Conservation (phyloP, 1,140 invertebrate genomes). For the Drosophila lacteicornis region DNA sequence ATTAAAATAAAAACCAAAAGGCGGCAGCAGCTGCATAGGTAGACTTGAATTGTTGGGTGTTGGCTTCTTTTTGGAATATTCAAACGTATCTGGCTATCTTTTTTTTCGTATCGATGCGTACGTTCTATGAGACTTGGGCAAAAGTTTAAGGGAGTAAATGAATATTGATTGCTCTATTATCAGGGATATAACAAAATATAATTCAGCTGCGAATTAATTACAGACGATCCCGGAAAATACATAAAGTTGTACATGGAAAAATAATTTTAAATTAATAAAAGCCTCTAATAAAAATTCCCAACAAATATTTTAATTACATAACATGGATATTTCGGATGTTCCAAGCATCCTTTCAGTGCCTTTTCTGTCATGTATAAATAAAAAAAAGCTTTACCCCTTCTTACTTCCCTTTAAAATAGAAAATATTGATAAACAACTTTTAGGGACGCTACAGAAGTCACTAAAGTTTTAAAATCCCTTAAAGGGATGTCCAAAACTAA, state of each 20-base stretch:
- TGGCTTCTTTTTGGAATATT: slow-evolving; percentile 50
- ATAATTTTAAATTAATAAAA: neutral
- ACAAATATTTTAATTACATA: no score
- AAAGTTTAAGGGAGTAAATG: slow-evolving; percentile 8
- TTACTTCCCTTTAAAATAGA: neutral
- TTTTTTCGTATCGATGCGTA: slow-evolving; percentile 46
- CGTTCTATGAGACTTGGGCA: slow-evolving; percentile 28
- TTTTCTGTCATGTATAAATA: no score
- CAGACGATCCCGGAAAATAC: neutral
- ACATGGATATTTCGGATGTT: no score
- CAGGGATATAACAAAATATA: no score
- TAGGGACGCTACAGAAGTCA: no score
- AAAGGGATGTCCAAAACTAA: no score
- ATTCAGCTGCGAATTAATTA: no score
- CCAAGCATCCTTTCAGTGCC: no score
- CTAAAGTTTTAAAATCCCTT: no score
- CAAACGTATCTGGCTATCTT: slow-evolving; percentile 55
- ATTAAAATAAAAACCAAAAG: slow-evolving; percentile 68
- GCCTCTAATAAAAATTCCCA: neutral
- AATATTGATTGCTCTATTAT: neutral
- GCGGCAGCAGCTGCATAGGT: slow-evolving; percentile 25
- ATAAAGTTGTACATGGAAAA: neutral
- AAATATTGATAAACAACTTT: no score
- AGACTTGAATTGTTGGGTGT: slow-evolving; percentile 2
- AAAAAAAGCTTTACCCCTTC: no score